Evolutionary conservation across 1,140 invertebrate genomes (phyloP).

Genomic region (Euglossa dilemma): DNA sequence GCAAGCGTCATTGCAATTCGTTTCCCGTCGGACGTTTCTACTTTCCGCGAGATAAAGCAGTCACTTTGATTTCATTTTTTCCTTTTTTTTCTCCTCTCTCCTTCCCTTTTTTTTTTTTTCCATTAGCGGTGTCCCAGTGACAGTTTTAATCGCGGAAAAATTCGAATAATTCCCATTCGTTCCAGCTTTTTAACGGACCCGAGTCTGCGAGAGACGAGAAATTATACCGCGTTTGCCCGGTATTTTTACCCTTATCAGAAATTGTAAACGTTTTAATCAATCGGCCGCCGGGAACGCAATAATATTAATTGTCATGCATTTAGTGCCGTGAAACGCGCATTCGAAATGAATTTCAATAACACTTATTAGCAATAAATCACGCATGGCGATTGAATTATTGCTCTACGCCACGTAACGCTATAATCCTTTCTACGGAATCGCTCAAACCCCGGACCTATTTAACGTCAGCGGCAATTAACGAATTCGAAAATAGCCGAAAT

Average conservation of each 20-base stretch:
- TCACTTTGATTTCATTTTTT: background rate
- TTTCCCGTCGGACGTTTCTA: constrained; percentile 14
- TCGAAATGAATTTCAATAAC: constrained; percentile 34
- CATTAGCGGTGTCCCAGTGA: background rate
- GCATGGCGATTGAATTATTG: constrained; percentile 18
- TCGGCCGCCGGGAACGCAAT: background rate
- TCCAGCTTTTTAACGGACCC: too few species aligned
- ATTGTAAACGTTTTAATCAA: background rate
- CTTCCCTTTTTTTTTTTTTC: too few species aligned
- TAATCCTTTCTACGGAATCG: background rate
- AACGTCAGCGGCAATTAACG: background rate
- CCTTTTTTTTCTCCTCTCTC: too few species aligned
- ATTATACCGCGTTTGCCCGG: background rate
- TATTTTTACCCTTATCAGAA: background rate
- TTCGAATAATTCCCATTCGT: background rate
- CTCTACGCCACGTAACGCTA: background rate
- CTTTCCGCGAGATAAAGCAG: background rate
- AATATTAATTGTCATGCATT: constrained; percentile 20
- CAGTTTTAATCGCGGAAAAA: background rate
- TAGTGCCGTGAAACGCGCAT: background rate
- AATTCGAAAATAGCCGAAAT: background rate
- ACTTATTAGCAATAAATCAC: constrained; percentile 36
- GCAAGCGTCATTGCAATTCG: constrained; percentile 17
- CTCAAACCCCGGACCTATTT: background rate
- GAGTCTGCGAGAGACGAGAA: too few species aligned